These are phyloP conservation scores for Kobus ellipsiprymnus DNA, from an alignment of 2,113 vertebrate species.

Conservation along the genomic window DNA sequence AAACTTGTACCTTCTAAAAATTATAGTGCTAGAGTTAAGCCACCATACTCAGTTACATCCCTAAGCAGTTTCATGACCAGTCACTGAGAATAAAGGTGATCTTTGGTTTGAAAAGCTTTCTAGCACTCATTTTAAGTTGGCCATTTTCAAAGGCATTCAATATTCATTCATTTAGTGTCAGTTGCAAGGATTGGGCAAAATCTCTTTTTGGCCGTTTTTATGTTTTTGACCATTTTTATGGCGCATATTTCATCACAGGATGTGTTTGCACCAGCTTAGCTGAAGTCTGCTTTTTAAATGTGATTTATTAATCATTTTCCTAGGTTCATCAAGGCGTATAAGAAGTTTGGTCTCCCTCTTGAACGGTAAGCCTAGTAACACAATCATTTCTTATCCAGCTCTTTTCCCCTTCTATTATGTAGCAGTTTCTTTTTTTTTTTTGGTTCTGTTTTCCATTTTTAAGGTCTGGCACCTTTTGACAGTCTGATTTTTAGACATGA, in stretches of 20 bases:
- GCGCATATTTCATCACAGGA: neutral
- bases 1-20: neutral
- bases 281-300: slow-evolving; percentile 1
- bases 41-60: neutral
- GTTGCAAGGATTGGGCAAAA: neutral
- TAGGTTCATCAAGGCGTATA: slow-evolving; percentile 99
- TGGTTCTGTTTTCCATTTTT: neutral
- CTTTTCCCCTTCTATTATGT: neutral
- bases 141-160: neutral
- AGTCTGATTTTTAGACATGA: neutral
- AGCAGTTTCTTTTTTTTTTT: neutral
- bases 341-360: slow-evolving; percentile 97
- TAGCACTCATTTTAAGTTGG: neutral
- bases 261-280: neutral
- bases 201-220: neutral
- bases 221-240: neutral
- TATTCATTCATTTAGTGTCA: neutral
- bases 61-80: neutral
- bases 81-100: neutral
- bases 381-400: neutral
- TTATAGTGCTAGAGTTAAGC: neutral
- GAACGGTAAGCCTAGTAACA: slow-evolving; percentile 85
- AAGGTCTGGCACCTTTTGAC: neutral
- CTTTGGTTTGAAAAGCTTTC: neutral
- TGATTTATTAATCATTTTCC: slow-evolving; percentile 35